Evolutionary conservation across 2,888 invertebrate genomes (phyloP), one percentile per base, ranked within the genome.

Genomic region (Pinctada fucata): DNA sequence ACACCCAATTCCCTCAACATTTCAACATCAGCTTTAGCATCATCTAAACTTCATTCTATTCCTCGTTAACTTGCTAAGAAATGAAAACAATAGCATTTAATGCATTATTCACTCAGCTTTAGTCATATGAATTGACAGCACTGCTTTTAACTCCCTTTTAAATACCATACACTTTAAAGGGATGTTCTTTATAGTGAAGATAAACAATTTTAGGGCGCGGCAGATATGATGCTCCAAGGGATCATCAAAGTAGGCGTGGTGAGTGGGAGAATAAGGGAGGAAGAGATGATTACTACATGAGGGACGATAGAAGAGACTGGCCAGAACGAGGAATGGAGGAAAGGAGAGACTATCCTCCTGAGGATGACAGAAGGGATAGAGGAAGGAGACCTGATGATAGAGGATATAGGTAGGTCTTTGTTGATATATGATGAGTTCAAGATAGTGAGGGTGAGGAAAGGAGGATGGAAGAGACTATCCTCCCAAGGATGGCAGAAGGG

Each of bases 301-400:
- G 81, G 16, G 86, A 86, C 8, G 86, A 86, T 8, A 70, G 85
- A 6, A 80, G 84, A 6, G 86, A 87, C 8, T 84, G 86, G 84
- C 71, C 65, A n/a, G 82, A 83, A 45, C 77, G 82, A 31, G 76
- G 81, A 10, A 58, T 58, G 6, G 79, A 78, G 0, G 82, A 79
- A n/a, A 48, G 83, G 69, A 75, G 82, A 72, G 58, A 82, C 73
- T 74, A 72, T 78, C 16, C 52, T 3, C 66, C 78, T 10, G 76
- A 76, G 47, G 83, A 79, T 67, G 81, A 83, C 51, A 76, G 81
- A 64, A 66, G 73, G 8, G 67, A 69, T 8, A 58, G 58, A 58
- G 31, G 31, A 31, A 72, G 75, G 31, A 67, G 80, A 52, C 72
- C 64, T 5, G 78, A 71, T 3, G 81, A 79, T 3, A 72, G 74